phyloP scores from a whole-genome alignment of 2,113 vertebrate species.

The Pelmatolapia mariae region DNA sequence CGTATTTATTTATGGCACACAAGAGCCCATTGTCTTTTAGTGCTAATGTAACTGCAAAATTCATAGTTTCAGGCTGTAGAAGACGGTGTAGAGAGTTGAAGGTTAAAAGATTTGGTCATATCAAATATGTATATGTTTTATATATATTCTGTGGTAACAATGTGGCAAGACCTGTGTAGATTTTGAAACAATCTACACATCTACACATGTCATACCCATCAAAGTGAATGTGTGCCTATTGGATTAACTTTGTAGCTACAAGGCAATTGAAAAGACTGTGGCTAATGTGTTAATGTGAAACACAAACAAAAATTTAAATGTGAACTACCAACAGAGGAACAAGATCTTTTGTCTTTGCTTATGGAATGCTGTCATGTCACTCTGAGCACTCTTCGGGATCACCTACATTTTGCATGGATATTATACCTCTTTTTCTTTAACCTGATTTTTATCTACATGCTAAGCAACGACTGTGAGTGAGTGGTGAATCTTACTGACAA shows the following conservation, averaged over 20 bases:
- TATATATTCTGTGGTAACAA: not conserved
- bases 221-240: not conserved
- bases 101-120: not conserved
- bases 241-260: not conserved
- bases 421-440: not conserved
- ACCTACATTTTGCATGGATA: not conserved
- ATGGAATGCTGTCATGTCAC: not conserved
- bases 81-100: not conserved
- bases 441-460: not conserved
- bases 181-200: not conserved
- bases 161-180: not conserved
- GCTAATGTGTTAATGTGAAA: not conserved
- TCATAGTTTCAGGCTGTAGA: not conserved
- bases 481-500: not conserved
- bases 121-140: not conserved
- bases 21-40: not conserved
- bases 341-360: not conserved
- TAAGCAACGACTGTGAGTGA: not conserved
- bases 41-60: not conserved
- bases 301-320: not conserved
- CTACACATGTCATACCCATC: not conserved
- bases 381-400: not conserved
- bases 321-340: not conserved
- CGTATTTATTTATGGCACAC: not conserved
- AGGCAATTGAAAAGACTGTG: not conserved